Conservation (phyloP, 2,797 vertebrate genomes). For the Centropyge bicolor region DNA sequence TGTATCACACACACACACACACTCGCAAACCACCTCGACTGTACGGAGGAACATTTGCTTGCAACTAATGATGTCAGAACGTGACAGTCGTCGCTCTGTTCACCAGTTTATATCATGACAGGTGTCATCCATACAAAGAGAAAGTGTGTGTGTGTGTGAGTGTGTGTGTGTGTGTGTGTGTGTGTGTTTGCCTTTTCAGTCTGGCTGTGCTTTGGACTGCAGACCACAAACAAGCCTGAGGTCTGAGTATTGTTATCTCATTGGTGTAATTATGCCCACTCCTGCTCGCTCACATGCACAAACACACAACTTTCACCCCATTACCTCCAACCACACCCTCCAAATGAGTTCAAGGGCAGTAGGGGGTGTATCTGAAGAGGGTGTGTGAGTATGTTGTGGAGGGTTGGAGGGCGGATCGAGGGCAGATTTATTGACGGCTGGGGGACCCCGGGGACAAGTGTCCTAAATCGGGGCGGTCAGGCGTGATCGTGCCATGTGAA, state of each 20-base stretch:
- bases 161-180: constrained; percentile 41
- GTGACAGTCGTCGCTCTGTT: constrained; percentile 55
- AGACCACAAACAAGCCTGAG: constrained; percentile 71
- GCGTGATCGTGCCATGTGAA: constrained; percentile 84
- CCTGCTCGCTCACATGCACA: constrained; percentile 44
- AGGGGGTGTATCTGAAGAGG: constrained; percentile 45
- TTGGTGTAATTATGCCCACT: constrained; percentile 68
- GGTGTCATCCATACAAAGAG: constrained; percentile 73
- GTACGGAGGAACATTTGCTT: constrained; percentile 61
- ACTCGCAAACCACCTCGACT: background rate
- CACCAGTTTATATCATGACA: constrained; percentile 67
- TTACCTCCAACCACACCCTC: constrained; percentile 57
- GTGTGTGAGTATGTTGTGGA: constrained; percentile 46
- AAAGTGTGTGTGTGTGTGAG: constrained; percentile 50
- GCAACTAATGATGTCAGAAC: constrained; percentile 61
- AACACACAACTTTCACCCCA: constrained; percentile 63
- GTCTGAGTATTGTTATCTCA: constrained; percentile 76
- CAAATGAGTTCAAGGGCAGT: constrained; percentile 69
- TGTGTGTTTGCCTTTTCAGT: constrained; percentile 62
- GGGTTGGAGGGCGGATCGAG: constrained; percentile 35
- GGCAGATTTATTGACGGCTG: constrained; percentile 60
- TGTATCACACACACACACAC: constrained; percentile 37
- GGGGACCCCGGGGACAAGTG: constrained; percentile 69
- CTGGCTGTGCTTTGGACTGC: constrained; percentile 60
- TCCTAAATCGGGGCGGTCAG: constrained; percentile 69